Conservation (phyloP, 2,113 vertebrate genomes). For the Macquaria ambigua region DNA sequence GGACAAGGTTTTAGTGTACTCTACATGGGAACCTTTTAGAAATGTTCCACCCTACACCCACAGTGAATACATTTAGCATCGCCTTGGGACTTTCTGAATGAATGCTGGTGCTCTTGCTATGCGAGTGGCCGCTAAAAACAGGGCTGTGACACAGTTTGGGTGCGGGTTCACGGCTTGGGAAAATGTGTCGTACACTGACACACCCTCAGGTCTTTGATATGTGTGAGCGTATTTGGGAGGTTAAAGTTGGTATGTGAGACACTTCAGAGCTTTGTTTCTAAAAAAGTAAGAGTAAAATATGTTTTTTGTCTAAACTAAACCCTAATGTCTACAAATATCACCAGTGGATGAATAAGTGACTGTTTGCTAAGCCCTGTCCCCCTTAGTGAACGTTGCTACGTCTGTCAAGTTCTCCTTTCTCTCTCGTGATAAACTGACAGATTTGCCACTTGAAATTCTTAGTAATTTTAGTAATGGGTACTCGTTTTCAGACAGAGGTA, state of each 20-base stretch:
- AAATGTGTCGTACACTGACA: conserved; percentile 45
- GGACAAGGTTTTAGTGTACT: conserved; percentile 69
- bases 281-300: not conserved
- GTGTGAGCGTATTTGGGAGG: not conserved
- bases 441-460: not conserved
- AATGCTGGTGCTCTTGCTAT: conserved; percentile 46
- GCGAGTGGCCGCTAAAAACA: conserved; percentile 53
- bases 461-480: not conserved
- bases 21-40: conserved; percentile 30
- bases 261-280: not conserved
- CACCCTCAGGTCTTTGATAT: conserved; percentile 45
- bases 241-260: not conserved
- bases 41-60: conserved; percentile 50
- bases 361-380: not conserved
- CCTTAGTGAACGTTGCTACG: not conserved
- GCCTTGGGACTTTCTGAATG: conserved; percentile 58
- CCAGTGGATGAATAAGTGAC: not conserved
- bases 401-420: too few relatives aligned
- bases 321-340: not conserved
- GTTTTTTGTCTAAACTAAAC: not conserved
- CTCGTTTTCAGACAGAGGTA: too few relatives aligned
- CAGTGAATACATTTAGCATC: conserved; percentile 52
- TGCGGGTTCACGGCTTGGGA: conserved; percentile 31
- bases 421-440: not conserved
- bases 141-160: conserved; percentile 47